Base-by-base conservation (phyloP, 2,113 vertebrate species). In the Corvus moneduloides region DNA sequence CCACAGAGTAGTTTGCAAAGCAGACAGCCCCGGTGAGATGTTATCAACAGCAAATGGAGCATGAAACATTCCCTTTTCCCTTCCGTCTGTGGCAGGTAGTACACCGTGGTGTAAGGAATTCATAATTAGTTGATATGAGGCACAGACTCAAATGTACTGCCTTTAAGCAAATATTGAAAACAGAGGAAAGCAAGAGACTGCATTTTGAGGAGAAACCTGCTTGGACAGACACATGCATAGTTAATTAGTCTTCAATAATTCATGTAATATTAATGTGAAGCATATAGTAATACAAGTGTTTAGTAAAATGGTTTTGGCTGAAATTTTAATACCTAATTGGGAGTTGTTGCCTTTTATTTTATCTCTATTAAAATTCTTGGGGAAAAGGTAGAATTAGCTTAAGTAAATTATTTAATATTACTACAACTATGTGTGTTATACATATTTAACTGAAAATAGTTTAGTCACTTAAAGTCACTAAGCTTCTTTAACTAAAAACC, bases 111-210 rank as follows among this genome's bases (percentile, higher is more conserved):
- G 27, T 75, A 51, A 73, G 43, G 85, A 88, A 86, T 95, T 83
- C 1, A 0, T 66, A 69, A 92, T 91, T 85, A 92, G n/a, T 63
- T 90, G 74, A 35, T 72, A 18, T 3, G 37, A 75, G 27, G 44
- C 74, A 67, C 18, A 62, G 68, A 61, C 46, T 84, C 63, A 94
- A 89, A 74, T 68, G 46, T 67, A 46, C 51, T 6, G 16, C 48
- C 64, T 95, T 93, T 52, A 79, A 89, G 41, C 89, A 95, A 96
- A 96, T 97, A 93, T 22, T 95, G 81, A 82, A 96, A 83, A 62
- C 32, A 93, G 78, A 63, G 83, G 78, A 79, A 93, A 93, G 89
- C 43, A 62, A 51, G 55, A 76, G 74, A 80, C 15, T 87, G 63
- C 9, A 1, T 94, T 89, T 87, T 88, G 67, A 85, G 78, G 71